Conservation (phyloP, 2,888 invertebrate species). For the Phengaris alcon region DNA sequence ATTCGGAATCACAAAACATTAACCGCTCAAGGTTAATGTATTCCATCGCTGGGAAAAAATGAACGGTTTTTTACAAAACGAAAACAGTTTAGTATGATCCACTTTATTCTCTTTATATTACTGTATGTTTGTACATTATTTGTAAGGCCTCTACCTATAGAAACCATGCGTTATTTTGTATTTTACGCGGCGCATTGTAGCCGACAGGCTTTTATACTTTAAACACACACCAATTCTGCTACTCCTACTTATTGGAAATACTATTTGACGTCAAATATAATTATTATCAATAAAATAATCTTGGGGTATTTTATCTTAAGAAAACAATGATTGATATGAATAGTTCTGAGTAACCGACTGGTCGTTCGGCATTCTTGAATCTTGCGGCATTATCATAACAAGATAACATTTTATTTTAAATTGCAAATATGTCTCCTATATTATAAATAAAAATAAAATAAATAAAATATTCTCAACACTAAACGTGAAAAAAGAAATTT, state of each 20-base stretch:
- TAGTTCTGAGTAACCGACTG: neutral
- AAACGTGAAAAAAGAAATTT: no score
- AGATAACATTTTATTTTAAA: neutral
- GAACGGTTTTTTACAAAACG: neutral
- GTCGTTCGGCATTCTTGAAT: neutral
- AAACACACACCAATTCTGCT: no score
- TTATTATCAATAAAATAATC: neutral
- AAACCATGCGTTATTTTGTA: no score
- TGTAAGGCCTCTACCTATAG: no score
- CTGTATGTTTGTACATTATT: no score
- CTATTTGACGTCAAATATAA: neutral
- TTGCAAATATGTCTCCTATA: neutral
- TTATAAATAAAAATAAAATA: no score
- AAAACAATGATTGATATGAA: neutral
- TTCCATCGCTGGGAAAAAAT: neutral
- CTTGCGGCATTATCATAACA: neutral
- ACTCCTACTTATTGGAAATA: no score
- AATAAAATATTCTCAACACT: no score
- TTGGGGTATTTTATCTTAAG: neutral
- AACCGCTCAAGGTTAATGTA: slow-evolving; percentile 3
- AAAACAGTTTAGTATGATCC: neutral
- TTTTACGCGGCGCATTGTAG: no score
- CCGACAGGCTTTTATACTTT: no score
- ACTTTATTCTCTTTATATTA: neutral
- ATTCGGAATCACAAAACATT: slow-evolving; percentile 24